phyloP scores from a whole-genome alignment of 2,113 vertebrate species.

The Machaerirhynchus nigripectus region DNA sequence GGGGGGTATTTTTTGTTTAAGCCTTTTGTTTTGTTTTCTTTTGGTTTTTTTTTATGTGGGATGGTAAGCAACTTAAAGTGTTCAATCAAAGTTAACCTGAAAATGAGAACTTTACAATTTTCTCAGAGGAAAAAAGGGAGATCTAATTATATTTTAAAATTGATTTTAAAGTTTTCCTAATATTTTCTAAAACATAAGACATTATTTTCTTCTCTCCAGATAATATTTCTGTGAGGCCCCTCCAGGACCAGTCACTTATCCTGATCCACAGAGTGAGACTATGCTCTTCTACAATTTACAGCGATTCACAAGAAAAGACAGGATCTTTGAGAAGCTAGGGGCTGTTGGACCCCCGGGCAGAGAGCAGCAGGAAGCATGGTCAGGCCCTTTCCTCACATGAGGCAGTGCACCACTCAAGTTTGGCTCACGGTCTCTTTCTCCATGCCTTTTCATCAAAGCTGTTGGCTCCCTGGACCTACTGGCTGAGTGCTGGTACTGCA shows the following conservation, averaged over 20 bases:
- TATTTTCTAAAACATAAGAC: not conserved
- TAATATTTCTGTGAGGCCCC: not conserved
- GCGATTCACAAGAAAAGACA: accelerated
- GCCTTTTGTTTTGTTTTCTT: not conserved
- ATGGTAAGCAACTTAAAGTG: not conserved
- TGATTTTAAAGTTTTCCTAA: not conserved
- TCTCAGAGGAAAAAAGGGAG: not conserved
- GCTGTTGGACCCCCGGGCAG: accelerated
- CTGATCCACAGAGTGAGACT: not conserved
- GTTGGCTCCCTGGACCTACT: not conserved
- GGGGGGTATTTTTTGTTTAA: not conserved
- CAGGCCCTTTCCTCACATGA: not conserved
- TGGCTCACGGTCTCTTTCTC: accelerated
- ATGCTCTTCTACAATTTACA: not conserved
- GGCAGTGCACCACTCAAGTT: not conserved
- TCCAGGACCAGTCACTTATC: not conserved
- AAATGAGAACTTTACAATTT: not conserved
- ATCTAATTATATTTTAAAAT: not conserved
- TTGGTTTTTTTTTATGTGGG: not conserved
- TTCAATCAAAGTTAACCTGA: not conserved
- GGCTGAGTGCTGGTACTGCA: not conserved
- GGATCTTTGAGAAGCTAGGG: not conserved
- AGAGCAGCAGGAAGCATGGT: accelerated
- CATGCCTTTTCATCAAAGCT: not conserved
- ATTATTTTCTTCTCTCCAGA: not conserved